Evolutionary conservation across 2,797 vertebrate species (phyloP).

Genomic region (Gouania willdenowi): DNA sequence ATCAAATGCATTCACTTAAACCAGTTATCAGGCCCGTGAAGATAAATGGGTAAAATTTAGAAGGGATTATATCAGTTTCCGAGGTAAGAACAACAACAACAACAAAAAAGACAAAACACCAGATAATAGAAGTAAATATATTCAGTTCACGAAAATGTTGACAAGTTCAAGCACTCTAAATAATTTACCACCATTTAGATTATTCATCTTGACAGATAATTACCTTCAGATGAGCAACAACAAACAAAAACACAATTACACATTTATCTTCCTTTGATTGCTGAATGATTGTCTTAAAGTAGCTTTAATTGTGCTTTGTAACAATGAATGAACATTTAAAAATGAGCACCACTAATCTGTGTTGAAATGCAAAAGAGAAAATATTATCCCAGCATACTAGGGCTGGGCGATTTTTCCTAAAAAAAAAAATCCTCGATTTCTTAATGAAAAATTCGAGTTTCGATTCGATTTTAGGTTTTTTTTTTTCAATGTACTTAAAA

Average conservation of each 20-base stretch:
- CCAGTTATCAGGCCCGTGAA: slow-evolving; percentile 47
- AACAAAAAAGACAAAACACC: slow-evolving; percentile 46
- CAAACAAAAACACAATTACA: not conserved
- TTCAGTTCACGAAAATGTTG: slow-evolving; percentile 28
- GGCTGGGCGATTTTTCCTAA: too few species aligned
- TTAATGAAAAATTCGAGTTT: too few species aligned
- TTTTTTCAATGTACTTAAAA: too few species aligned
- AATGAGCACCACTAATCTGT: too few species aligned
- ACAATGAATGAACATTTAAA: too few species aligned
- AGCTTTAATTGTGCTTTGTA: too few species aligned
- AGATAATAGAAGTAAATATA: slow-evolving; percentile 49
- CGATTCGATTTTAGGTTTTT: too few species aligned
- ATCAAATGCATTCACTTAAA: too few species aligned
- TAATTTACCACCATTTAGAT: slow-evolving; percentile 25
- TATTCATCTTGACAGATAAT: slow-evolving; percentile 14
- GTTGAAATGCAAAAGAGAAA: too few species aligned
- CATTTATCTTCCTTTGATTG: not conserved
- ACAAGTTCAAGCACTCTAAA: slow-evolving; percentile 31
- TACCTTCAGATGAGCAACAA: slow-evolving; percentile 4
- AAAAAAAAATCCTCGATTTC: too few species aligned
- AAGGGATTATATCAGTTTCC: slow-evolving; percentile 54
- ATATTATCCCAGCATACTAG: too few species aligned
- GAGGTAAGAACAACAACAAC: slow-evolving; percentile 52
- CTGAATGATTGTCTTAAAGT: not conserved
- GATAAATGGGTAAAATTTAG: slow-evolving; percentile 70